Percentiles rank a stretch among this genome's conserved stretches.
Evolutionary conservation across 37 sponge, comb jelly and placozoan genomes (phyloP).

Genomic region (Cliona cf. orientalis): DNA sequence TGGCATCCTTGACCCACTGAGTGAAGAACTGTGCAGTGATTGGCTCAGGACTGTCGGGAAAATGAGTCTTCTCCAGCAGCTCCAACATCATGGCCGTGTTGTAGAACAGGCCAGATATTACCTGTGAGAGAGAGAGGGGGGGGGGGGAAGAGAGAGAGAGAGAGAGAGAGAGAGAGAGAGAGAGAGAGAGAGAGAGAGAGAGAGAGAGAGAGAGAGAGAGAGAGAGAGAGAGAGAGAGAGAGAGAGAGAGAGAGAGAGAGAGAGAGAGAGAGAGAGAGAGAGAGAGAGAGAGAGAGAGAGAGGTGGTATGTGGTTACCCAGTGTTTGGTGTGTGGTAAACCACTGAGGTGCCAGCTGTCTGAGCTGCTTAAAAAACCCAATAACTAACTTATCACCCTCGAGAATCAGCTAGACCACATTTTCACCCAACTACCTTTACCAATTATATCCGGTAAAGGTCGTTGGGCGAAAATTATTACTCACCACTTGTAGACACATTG

Average conservation of each 20-base stretch:
- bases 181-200: constrained; percentile 30
- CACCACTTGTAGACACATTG: constrained; percentile 83
- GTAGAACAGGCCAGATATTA: constrained; percentile 79
- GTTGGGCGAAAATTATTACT: too few species aligned
- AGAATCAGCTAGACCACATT: too few species aligned
- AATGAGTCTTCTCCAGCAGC: constrained; percentile 76
- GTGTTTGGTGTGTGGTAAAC: too few species aligned
- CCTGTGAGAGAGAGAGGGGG: constrained; percentile 33
- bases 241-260: constrained; percentile 21
- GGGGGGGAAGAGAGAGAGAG: not conserved
- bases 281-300: not conserved
- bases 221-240: constrained; percentile 28
- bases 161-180: not conserved
- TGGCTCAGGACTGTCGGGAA: constrained; percentile 72
- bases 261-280: not conserved
- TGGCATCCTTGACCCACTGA: constrained; percentile 80
- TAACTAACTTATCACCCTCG: too few species aligned
- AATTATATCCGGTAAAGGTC: too few species aligned
- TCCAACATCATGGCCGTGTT: constrained; percentile 65
- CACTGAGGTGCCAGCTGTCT: too few species aligned
- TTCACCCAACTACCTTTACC: too few species aligned
- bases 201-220: constrained; percentile 27
- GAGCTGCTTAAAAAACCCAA: too few species aligned
- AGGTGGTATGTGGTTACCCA: not conserved
- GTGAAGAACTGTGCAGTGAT: constrained; percentile 89